Conservation (phyloP, 2,113 vertebrate species). For the Choloepus hoffmanni region DNA sequence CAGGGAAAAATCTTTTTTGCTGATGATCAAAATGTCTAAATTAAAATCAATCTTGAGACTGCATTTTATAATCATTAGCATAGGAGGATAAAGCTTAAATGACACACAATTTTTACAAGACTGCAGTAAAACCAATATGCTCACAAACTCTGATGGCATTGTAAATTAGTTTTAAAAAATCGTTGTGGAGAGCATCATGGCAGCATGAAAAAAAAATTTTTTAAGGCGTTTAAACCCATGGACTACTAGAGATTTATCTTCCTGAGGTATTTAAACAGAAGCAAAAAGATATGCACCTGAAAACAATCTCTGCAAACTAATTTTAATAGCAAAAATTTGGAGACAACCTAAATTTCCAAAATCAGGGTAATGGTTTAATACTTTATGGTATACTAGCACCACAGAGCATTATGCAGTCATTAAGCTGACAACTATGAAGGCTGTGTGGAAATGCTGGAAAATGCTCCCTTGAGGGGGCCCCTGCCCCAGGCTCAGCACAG, state of each 20-base stretch:
- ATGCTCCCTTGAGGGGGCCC: background rate
- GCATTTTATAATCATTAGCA: slow-evolving; percentile 41
- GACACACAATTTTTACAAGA: slow-evolving; percentile 46
- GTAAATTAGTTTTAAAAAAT: slow-evolving; percentile 40
- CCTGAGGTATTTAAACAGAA: slow-evolving; percentile 4
- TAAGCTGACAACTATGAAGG: slow-evolving; percentile 50
- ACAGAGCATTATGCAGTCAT: slow-evolving; percentile 53
- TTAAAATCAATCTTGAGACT: slow-evolving; percentile 61
- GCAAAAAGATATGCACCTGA: background rate
- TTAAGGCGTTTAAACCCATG: background rate
- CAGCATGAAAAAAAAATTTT: background rate
- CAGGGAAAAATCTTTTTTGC: background rate
- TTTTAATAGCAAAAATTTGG: background rate
- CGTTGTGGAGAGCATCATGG: background rate
- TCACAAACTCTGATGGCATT: slow-evolving; percentile 15
- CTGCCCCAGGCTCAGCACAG: slow-evolving; percentile 7
- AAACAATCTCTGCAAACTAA: slow-evolving; percentile 31
- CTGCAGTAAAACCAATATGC: slow-evolving; percentile 18
- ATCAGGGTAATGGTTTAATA: slow-evolving; percentile 57
- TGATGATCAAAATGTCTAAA: slow-evolving; percentile 29
- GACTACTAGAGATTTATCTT: background rate
- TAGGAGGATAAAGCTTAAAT: slow-evolving; percentile 45
- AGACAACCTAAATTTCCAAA: slow-evolving; percentile 46
- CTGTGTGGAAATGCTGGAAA: slow-evolving; percentile 20
- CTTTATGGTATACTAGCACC: slow-evolving; percentile 59